These are phyloP conservation scores for Xanthostigma xanthostigma DNA, from an alignment of 2,888 invertebrate genomes.

Conservation along the genomic window DNA sequence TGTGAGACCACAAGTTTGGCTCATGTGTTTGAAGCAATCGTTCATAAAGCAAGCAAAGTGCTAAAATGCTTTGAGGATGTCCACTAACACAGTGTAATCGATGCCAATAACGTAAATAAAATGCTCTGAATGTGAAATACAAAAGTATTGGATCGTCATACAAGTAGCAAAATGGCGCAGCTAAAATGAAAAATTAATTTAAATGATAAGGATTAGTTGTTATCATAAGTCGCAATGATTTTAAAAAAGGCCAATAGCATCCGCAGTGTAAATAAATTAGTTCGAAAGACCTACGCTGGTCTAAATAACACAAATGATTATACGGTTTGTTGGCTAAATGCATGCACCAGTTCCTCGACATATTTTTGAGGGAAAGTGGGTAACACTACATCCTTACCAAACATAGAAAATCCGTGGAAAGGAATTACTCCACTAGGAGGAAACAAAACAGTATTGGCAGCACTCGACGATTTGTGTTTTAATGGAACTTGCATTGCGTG, in stretches of 20 bases:
- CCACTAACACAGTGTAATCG: constrained; percentile 83
- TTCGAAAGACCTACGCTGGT: too few species aligned
- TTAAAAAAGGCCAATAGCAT: too few species aligned
- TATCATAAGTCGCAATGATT: background rate
- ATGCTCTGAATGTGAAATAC: constrained; percentile 80
- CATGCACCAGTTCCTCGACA: too few species aligned
- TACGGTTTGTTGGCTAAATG: too few species aligned
- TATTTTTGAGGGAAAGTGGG: too few species aligned
- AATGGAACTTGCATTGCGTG: constrained; percentile 60
- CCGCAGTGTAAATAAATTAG: too few species aligned
- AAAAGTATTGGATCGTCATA: constrained; percentile 76
- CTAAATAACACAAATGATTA: too few species aligned
- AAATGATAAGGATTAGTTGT: background rate
- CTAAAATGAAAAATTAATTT: constrained; percentile 33
- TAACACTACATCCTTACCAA: constrained; percentile 45
- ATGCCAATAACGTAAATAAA: constrained; percentile 86
- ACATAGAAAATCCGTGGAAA: constrained; percentile 96
- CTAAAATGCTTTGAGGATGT: constrained; percentile 85
- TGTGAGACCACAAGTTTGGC: constrained; percentile 81
- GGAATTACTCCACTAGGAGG: constrained; percentile 93
- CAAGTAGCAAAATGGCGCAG: constrained; percentile 87
- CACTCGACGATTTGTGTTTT: constrained; percentile 50
- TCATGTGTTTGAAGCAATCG: constrained; percentile 80
- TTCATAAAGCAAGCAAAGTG: constrained; percentile 79
- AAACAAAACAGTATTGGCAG: constrained; percentile 54